Evolutionary conservation across 1,140 invertebrate species (phyloP).

Genomic region (Brachionus plicatilis): DNA sequence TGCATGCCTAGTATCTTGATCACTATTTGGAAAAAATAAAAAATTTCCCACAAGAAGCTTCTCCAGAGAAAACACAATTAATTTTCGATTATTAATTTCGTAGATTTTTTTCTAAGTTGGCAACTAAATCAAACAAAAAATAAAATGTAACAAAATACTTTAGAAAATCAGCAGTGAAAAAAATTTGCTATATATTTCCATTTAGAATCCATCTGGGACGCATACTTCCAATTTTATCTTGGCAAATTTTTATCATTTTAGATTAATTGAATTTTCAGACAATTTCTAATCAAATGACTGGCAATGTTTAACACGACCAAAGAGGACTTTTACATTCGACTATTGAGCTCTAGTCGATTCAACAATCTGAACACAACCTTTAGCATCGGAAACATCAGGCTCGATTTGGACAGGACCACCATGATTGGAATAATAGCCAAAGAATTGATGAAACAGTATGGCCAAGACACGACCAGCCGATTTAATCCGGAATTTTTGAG

Average conservation of each 20-base stretch:
- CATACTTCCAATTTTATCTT: neutral
- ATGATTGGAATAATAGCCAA: neutral
- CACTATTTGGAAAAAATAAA: neutral
- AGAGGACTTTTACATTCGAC: neutral
- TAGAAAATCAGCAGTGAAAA: neutral
- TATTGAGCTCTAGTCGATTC: neutral
- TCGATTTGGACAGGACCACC: neutral
- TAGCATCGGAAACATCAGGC: neutral
- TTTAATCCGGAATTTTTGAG: neutral
- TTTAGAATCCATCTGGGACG: neutral
- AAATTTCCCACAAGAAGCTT: neutral
- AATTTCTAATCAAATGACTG: neutral
- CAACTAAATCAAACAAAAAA: neutral
- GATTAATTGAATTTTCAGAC: neutral
- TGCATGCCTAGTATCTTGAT: neutral
- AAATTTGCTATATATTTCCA: neutral
- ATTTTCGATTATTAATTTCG: neutral
- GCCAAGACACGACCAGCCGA: neutral
- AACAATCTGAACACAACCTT: neutral
- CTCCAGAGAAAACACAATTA: neutral
- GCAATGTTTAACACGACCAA: conserved; percentile 2
- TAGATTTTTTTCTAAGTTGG: neutral
- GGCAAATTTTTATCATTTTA: neutral
- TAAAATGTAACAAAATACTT: neutral
- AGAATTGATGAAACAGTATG: neutral